A percentile compares a stretch with the other conserved stretches of the same genome.
phyloP scores from a whole-genome alignment of 1,140 invertebrate species.

The Pinna nobilis region DNA sequence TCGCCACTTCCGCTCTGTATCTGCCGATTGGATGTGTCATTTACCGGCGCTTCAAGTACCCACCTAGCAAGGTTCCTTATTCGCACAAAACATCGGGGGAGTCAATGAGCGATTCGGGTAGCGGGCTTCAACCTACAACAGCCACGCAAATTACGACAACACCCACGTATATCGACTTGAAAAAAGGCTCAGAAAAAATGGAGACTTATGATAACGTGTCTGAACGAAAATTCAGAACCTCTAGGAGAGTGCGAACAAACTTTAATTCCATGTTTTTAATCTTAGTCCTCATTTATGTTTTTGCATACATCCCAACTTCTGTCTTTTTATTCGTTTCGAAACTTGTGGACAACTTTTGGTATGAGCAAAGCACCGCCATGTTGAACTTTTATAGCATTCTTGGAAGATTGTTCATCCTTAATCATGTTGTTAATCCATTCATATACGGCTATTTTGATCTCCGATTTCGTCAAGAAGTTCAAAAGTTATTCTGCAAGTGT shows the following conservation, averaged over 20 bases:
- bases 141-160: background rate
- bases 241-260: background rate
- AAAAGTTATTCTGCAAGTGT: slow-evolving; percentile 13
- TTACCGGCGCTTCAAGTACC: background rate
- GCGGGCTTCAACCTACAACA: background rate
- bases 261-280: slow-evolving; percentile 12
- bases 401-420: slow-evolving; percentile 15
- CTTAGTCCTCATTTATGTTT: slow-evolving; percentile 5
- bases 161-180: background rate
- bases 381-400: background rate
- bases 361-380: background rate
- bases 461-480: slow-evolving; percentile 1
- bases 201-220: too few relatives aligned
- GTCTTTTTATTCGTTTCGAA: slow-evolving; percentile 10
- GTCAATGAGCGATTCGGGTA: background rate
- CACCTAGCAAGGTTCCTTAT: background rate
- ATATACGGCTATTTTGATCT: slow-evolving; percentile 15
- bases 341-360: slow-evolving; percentile 2
- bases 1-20: background rate
- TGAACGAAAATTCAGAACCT: background rate
- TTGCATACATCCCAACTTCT: slow-evolving; percentile 1
- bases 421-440: slow-evolving; percentile 10
- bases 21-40: slow-evolving; percentile 6
- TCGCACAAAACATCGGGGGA: background rate
- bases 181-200: too few relatives aligned